Evolutionary conservation across 1,140 invertebrate species (phyloP), one percentile per base, ranked within the genome.

Genomic region (Proctacanthus coquilletti): DNA sequence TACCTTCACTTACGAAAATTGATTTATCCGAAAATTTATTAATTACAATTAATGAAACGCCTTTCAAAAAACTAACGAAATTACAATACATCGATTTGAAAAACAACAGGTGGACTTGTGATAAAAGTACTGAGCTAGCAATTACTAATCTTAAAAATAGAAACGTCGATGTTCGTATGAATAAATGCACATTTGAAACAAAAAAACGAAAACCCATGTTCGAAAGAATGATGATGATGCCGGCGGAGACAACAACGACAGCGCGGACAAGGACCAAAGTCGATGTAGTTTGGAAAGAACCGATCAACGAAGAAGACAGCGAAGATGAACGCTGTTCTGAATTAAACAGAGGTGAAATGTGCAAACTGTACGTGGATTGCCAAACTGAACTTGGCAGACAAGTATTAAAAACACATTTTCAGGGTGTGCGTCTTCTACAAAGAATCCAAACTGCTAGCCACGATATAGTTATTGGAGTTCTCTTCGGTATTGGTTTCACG

Each of bases 11-110:
- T 5, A 40, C 43, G 0, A 45, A 51, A n/a, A 13, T 60, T 37
- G 48, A 60, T 41, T 23, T 60, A 36, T 42, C 51, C 1, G 43
- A 52, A 14, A 60, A 60, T 39, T 42, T 59, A 13, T 32, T 60
- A 17, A 38, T 57, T 3, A 57, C 52, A 1, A 29, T 58, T 0
- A 52, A 41, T 31, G 31, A 42, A 0, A 44, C 34, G 5, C 43
- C 46, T 6, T 54, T 56, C 3, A 31, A 50, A 38, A 42, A 45
- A 0, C 42, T 51, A 2, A 43, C 43, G 3, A 42, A 45, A 33
- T 30, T 60, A 30, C 40, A 45, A 23, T 21, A 39, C 0, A 23
- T 60, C 5, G 53, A 50, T 37, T 29, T 60, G 0, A 46, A 50
- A 30, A 47, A 50, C 20, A 60, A 60, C 47, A 45, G 46, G 18